These are phyloP conservation scores for Pimpla rufipes DNA, from an alignment of 2,888 invertebrate genomes.

Conservation along the genomic window DNA sequence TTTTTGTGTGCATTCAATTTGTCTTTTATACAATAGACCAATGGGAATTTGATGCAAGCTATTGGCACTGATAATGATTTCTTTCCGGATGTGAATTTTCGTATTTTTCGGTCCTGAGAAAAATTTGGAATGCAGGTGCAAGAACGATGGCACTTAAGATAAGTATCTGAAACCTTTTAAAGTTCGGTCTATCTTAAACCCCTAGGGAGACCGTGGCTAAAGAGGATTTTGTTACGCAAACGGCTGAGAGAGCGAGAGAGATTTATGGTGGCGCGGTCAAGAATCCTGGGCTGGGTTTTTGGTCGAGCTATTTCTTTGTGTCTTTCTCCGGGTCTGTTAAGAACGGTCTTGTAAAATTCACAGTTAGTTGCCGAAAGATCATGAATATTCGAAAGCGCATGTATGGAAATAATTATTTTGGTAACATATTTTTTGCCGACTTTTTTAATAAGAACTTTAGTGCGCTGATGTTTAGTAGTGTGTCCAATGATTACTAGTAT, in stretches of 20 bases:
- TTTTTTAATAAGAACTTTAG: slow-evolving; percentile 12
- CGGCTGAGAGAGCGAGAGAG: slow-evolving; percentile 50
- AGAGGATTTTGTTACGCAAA: slow-evolving; percentile 61
- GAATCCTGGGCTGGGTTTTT: slow-evolving; percentile 41
- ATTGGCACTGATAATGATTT: slow-evolving; percentile 17
- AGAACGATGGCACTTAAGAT: slow-evolving; percentile 45
- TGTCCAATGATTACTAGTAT: slow-evolving; percentile 6
- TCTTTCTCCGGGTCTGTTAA: slow-evolving; percentile 33
- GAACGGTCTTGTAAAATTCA: slow-evolving; percentile 32
- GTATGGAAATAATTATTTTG: slow-evolving; percentile 24
- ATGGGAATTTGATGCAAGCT: slow-evolving; percentile 16
- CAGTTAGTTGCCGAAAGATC: slow-evolving; percentile 13
- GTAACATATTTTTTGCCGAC: slow-evolving; percentile 17
- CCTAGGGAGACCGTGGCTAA: slow-evolving; percentile 49
- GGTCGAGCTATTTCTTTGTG: slow-evolving; percentile 53
- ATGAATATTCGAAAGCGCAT: slow-evolving; percentile 15
- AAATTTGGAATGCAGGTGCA: slow-evolving; percentile 53
- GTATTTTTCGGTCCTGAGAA: slow-evolving; percentile 24
- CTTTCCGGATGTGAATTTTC: slow-evolving; percentile 47
- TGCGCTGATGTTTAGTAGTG: background rate
- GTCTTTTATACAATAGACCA: slow-evolving; percentile 22
- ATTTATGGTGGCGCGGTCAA: slow-evolving; percentile 59
- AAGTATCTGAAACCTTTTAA: slow-evolving; percentile 52
- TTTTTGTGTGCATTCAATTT: slow-evolving; percentile 9
- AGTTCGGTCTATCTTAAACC: slow-evolving; percentile 47